phyloP scores from a whole-genome alignment of 2,113 vertebrate species.

The Picathartes gymnocephalus region DNA sequence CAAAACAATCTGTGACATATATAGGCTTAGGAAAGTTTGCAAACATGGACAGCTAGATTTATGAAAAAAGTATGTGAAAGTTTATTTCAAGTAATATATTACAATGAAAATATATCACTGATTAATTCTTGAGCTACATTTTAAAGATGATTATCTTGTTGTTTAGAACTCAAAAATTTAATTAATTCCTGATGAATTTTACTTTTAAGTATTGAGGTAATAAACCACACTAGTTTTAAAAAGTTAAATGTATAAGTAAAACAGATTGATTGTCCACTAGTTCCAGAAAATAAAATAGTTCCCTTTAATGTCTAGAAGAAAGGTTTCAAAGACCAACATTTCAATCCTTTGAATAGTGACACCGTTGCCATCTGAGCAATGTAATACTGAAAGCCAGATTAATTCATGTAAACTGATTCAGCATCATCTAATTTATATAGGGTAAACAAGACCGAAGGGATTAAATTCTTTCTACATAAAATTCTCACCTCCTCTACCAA shows the following conservation, averaged over 20 bases:
- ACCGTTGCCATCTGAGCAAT: not conserved
- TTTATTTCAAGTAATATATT: not conserved
- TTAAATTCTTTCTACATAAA: not conserved
- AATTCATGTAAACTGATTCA: not conserved
- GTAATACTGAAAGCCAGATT: not conserved
- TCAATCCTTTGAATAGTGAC: not conserved
- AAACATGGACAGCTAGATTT: not conserved
- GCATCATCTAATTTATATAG: not conserved
- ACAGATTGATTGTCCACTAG: not conserved
- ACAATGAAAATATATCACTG: not conserved
- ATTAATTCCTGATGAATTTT: not conserved
- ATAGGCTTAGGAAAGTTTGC: not conserved
- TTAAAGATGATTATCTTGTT: not conserved
- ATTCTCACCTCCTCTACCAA: not conserved
- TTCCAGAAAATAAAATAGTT: not conserved
- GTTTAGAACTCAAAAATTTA: not conserved
- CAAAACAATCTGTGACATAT: not conserved
- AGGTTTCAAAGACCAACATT: not conserved
- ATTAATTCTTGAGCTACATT: not conserved
- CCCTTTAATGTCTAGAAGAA: not conserved
- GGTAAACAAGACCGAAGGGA: not conserved
- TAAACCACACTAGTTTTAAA: not conserved
- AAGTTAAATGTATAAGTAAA: not conserved
- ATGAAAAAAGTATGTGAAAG: not conserved
- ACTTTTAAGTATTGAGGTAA: not conserved